These are phyloP conservation scores for Gila robusta DNA, from an alignment of 2,797 vertebrate genomes.

Conservation along the genomic window DNA sequence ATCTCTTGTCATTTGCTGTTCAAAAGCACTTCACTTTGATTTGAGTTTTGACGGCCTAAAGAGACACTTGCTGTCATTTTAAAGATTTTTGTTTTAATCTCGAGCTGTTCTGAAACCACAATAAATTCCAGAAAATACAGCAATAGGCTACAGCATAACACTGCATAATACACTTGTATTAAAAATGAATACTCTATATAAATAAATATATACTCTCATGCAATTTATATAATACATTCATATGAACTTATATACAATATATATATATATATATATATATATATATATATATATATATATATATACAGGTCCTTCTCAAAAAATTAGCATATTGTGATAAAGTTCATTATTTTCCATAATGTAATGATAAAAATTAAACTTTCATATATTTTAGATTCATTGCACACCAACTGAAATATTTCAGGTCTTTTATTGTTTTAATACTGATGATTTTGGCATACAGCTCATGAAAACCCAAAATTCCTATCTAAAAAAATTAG, in stretches of 20 bases:
- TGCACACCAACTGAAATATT: too few species aligned
- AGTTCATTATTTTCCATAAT: too few species aligned
- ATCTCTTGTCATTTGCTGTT: background rate
- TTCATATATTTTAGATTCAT: too few species aligned
- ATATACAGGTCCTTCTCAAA: too few species aligned
- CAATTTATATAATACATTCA: background rate
- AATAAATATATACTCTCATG: background rate
- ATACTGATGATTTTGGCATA: too few species aligned
- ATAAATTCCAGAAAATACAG: background rate
- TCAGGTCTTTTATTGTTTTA: too few species aligned
- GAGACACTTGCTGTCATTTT: background rate
- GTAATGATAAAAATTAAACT: too few species aligned
- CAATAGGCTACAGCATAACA: background rate
- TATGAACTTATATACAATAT: background rate
- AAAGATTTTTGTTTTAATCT: background rate
- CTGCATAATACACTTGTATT: background rate
- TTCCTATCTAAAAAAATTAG: too few species aligned
- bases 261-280: too few species aligned
- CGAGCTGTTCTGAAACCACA: background rate
- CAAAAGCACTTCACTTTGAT: background rate
- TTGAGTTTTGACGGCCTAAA: background rate
- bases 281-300: too few species aligned
- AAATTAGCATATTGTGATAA: too few species aligned
- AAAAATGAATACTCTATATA: background rate
- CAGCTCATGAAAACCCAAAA: too few species aligned